Percentiles rank a stretch among this genome's conserved stretches.
Conservation (phyloP, 2,888 invertebrate genomes). For the Lissonota sp. region DNA sequence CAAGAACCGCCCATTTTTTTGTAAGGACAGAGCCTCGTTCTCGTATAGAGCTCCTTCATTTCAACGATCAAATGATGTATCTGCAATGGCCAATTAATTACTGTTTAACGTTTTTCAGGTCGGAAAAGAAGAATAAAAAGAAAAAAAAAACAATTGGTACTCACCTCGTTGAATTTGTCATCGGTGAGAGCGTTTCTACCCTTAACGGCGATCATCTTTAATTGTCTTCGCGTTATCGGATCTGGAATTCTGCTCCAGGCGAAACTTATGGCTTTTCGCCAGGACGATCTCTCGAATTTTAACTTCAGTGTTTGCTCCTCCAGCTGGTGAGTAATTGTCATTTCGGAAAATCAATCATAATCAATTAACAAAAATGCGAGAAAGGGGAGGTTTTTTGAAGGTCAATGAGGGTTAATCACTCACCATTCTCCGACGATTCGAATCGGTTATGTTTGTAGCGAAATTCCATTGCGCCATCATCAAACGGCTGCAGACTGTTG, state of each 20-base stretch:
- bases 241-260: constrained; percentile 89
- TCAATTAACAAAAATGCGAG: not conserved
- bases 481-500: constrained; percentile 89
- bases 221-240: constrained; percentile 87
- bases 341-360: not conserved
- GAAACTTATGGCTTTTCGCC: constrained; percentile 89
- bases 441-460: constrained; percentile 91
- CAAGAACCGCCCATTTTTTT: constrained; percentile 83
- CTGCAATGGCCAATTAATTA: constrained; percentile 83
- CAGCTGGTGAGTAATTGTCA: constrained; percentile 76
- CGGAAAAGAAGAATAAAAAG: not conserved
- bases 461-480: constrained; percentile 91
- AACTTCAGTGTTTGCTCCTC: constrained; percentile 89
- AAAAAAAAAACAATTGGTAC: constrained; percentile 13
- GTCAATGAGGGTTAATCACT: constrained; percentile 40
- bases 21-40: constrained; percentile 90
- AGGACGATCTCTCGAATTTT: constrained; percentile 91
- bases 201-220: constrained; percentile 88
- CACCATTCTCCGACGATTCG: constrained; percentile 89
- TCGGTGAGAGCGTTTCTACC: constrained; percentile 91
- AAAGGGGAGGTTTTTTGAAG: constrained; percentile 11
- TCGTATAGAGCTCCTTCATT: constrained; percentile 92
- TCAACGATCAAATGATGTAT: constrained; percentile 89
- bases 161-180: constrained; percentile 90
- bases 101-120: constrained; percentile 1